phyloP scores from a whole-genome alignment of 2,888 invertebrate genomes.

The Tinea pellionella region DNA sequence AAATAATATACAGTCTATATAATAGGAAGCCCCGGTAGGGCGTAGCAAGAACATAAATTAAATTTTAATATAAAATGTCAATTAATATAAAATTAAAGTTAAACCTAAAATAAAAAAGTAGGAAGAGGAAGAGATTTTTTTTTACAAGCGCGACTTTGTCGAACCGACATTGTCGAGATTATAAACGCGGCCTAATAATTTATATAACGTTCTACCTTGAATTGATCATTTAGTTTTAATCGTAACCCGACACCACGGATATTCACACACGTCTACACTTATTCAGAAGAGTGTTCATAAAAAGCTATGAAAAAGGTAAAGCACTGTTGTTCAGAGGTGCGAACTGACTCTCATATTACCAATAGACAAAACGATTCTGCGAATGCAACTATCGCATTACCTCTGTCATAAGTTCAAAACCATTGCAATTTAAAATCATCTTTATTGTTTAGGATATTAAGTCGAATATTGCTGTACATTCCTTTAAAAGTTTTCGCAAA shows the following conservation, averaged over 20 bases:
- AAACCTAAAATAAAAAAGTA: too few species aligned
- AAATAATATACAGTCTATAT: too few species aligned
- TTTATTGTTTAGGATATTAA: background rate
- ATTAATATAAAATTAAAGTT: too few species aligned
- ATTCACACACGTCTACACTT: conserved; percentile 33
- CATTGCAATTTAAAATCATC: background rate
- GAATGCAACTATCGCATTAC: conserved; percentile 26
- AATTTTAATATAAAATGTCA: too few species aligned
- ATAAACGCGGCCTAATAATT: too few species aligned
- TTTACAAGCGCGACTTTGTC: too few species aligned
- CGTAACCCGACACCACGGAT: conserved; percentile 37
- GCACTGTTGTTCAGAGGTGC: conserved; percentile 58
- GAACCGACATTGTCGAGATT: too few species aligned
- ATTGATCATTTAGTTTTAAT: conserved; percentile 20
- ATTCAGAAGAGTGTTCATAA: conserved; percentile 41
- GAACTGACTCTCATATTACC: conserved; percentile 62
- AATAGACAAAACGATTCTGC: conserved; percentile 54
- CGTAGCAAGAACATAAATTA: too few species aligned
- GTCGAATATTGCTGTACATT: background rate
- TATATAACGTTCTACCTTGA: too few species aligned
- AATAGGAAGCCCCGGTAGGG: too few species aligned
- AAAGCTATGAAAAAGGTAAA: conserved; percentile 55
- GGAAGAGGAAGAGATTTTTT: too few species aligned
- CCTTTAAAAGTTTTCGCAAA: conserved; percentile 13
- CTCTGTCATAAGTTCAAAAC: background rate